Percentiles rank a stretch among this genome's conserved stretches.
Evolutionary conservation across 2,113 vertebrate genomes (phyloP).

Genomic region (Menidia beryllina): DNA sequence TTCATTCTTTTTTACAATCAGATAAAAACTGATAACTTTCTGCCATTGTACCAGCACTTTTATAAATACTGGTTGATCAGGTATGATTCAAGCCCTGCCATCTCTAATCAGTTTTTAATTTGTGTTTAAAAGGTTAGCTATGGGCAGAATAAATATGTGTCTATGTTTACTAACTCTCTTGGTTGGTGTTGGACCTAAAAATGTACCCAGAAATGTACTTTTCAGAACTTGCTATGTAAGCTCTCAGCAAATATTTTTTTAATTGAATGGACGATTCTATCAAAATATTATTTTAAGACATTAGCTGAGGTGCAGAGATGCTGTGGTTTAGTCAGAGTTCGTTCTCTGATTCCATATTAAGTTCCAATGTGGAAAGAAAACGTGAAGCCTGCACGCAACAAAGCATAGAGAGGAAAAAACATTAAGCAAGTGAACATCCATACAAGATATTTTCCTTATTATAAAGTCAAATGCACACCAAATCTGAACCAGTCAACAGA

Average conservation of each 20-base stretch:
- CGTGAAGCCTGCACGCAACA: conserved; percentile 10
- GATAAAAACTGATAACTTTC: background rate
- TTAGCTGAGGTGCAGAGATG: conserved; percentile 9
- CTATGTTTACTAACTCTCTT: background rate
- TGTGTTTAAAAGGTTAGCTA: too few relatives aligned
- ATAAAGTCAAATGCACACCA: conserved; percentile 25
- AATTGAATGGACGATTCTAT: conserved; percentile 33
- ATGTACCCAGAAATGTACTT: conserved; percentile 1
- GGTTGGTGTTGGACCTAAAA: conserved; percentile 7
- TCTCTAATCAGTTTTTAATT: too few relatives aligned
- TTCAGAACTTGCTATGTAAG: background rate
- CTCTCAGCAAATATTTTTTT: conserved; percentile 26
- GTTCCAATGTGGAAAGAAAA: conserved; percentile 28
- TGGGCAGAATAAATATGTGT: too few relatives aligned
- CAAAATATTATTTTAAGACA: conserved; percentile 34
- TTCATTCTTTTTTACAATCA: background rate
- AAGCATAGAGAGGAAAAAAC: conserved; percentile 6
- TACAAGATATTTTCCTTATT: conserved; percentile 30
- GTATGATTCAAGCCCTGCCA: too few relatives aligned
- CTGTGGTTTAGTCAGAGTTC: conserved; percentile 49
- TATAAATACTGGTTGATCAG: too few relatives aligned
- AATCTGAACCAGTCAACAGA: conserved; percentile 21
- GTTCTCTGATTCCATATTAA: conserved; percentile 41
- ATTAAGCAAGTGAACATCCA: conserved; percentile 25
- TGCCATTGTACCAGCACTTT: background rate